Base-by-base conservation (phyloP, 2,888 invertebrate species). In the Therioaphis trifolii region DNA sequence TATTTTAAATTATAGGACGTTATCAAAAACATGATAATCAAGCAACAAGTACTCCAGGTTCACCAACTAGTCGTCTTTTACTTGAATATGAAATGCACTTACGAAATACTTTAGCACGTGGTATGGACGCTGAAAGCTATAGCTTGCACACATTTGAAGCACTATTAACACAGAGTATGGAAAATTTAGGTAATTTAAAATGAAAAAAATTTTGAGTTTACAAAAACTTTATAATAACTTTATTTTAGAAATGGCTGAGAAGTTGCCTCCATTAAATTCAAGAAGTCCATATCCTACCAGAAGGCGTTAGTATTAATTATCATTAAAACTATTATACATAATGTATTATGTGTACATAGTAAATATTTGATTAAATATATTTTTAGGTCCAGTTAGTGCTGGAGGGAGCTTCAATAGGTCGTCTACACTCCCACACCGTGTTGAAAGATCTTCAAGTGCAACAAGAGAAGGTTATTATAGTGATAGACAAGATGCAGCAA, bases 121-220 rank as follows among this genome's bases (percentile, higher is more conserved):
- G 96, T 86, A 95, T 96, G 95, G 97, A 97, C 88, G 96, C 96
- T 11, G 96, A 97, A 89, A 96, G 96, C 88, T 96, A 96, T 89
- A 96, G 96, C 88, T 90, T 97, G 86, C 96, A 97, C 88, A 97
- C 97, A 0, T 97, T 97, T 88, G 96, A 97, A 90, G 96, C 96
- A 84, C 90, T 97, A 85, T 91, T 97, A 85, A 95, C 96, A 78
- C 96, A 97, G 90, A 96, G 96, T 90, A 96, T 96, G 96, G 97
- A 97, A 89, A 96, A 97, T 90, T 91, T 97, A 90, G 96, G 95
- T 95, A 89, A 84, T 29, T 68, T 40, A 4, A 2, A n/a, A 40
- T n/a, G 52, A 40, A 9, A 21, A 52, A 1, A 18, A 18, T 52
- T 66, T 55, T 15, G 40, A 7, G 0, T 9, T 49, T 27, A 71